phyloP scores from a whole-genome alignment of 2,888 invertebrate species.

The Orthonychiurus folsomi region DNA sequence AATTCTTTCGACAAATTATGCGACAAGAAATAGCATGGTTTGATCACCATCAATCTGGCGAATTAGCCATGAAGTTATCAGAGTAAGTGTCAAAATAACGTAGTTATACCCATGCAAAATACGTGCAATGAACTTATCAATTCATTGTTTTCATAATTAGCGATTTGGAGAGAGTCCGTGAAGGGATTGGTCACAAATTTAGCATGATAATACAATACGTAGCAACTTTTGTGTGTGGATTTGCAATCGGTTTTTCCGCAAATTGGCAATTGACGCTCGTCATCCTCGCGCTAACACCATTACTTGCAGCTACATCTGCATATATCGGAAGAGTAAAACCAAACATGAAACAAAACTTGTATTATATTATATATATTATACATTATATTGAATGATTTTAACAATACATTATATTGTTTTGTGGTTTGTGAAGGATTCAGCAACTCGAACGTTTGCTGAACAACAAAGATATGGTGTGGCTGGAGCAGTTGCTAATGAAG shows the following conservation, averaged over 20 bases:
- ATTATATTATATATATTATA: too few relatives aligned
- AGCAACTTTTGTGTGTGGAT: conserved; percentile 46
- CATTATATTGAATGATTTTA: too few relatives aligned
- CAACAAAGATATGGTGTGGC: conserved; percentile 48
- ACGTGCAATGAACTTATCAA: conserved; percentile 7
- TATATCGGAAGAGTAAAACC: conserved; percentile 45
- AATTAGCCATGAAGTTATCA: conserved; percentile 47
- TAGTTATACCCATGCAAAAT: too few relatives aligned
- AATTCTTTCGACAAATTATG: conserved; percentile 44
- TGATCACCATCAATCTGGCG: conserved; percentile 46
- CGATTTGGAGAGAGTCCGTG: conserved; percentile 48
- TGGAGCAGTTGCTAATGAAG: conserved; percentile 47
- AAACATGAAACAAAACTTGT: neutral
- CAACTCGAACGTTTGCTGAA: conserved; percentile 46
- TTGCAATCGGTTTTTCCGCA: conserved; percentile 47
- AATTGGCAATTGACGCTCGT: conserved; percentile 52
- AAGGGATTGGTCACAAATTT: conserved; percentile 49
- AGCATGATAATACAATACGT: conserved; percentile 45
- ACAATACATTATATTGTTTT: too few relatives aligned
- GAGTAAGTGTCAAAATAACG: conserved; percentile 44
- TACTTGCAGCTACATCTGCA: conserved; percentile 45
- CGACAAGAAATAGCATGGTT: conserved; percentile 45
- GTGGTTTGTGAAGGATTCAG: conserved; percentile 44
- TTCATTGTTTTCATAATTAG: conserved; percentile 42
- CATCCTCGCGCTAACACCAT: conserved; percentile 49